Percentiles rank a stretch among this genome's conserved stretches.
phyloP scores from a whole-genome alignment of 2,888 invertebrate species.

The Ectemnius cavifrons region DNA sequence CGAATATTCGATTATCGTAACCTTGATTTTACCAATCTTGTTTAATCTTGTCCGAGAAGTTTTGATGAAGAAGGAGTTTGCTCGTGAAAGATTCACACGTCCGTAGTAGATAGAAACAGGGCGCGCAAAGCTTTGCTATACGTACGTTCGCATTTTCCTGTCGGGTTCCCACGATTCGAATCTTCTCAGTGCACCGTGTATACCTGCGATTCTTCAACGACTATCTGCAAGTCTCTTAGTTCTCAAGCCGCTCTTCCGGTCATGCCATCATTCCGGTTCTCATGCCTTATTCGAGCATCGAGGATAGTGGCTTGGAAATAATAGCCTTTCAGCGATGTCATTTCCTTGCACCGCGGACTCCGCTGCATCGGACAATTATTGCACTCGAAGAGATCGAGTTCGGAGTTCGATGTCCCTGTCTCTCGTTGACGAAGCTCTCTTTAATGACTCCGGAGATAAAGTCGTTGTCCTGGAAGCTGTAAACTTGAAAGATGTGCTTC shows the following conservation, averaged over 20 bases:
- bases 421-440: constrained; percentile 22
- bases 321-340: constrained; percentile 35
- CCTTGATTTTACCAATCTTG: constrained; percentile 11
- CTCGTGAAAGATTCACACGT: constrained; percentile 36
- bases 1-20: not conserved
- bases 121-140: not conserved
- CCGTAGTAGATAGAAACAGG: constrained; percentile 32
- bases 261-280: constrained; percentile 65
- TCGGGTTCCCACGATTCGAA: constrained; percentile 62
- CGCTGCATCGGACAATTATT: constrained; percentile 24
- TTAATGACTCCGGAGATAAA: constrained; percentile 14
- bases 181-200: constrained; percentile 52
- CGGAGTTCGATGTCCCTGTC: not conserved
- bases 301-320: constrained; percentile 51
- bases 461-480: not conserved
- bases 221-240: constrained; percentile 56
- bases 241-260: constrained; percentile 66
- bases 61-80: constrained; percentile 28
- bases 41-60: constrained; percentile 28
- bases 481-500: not conserved
- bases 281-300: constrained; percentile 60
- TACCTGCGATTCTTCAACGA: constrained; percentile 57
- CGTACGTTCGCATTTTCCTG: constrained; percentile 47
- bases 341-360: constrained; percentile 14
- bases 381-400: constrained; percentile 3